Conservation (phyloP, 2,797 vertebrate species). For the Ispidina lecontei region DNA sequence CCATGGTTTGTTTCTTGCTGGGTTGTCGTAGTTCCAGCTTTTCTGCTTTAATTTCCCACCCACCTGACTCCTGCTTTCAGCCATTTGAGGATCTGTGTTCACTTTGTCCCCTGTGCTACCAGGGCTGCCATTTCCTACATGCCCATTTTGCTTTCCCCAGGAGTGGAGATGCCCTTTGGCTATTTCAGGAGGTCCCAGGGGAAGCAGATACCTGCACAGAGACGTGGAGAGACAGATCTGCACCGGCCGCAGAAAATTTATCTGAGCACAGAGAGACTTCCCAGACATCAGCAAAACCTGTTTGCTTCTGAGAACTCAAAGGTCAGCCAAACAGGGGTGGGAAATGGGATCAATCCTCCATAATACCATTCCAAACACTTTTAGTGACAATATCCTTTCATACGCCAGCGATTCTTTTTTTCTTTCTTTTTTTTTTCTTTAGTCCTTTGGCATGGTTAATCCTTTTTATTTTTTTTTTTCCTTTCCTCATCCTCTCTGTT, state of each 20-base stretch:
- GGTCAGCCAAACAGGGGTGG: background rate
- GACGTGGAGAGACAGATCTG: fast-evolving
- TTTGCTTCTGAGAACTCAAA: background rate
- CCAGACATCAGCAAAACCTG: background rate
- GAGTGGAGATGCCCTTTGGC: fast-evolving
- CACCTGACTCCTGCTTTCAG: background rate
- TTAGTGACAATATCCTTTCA: slow-evolving; percentile 29
- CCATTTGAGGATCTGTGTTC: background rate
- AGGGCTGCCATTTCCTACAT: background rate
- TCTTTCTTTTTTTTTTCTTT: slow-evolving; percentile 27
- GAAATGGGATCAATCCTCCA: background rate
- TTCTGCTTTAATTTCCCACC: background rate
- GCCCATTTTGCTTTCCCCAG: fast-evolving
- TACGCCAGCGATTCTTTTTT: background rate
- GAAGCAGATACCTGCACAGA: background rate
- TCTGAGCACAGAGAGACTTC: background rate
- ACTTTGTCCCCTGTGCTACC: background rate
- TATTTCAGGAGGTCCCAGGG: background rate
- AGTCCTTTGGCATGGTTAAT: slow-evolving; percentile 26
- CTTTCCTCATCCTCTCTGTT: slow-evolving; percentile 41
- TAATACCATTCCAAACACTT: background rate
- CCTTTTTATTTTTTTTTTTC: background rate
- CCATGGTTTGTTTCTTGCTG: background rate
- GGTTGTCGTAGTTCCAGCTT: background rate
- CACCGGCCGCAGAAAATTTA: fast-evolving